phyloP scores from a whole-genome alignment of 2,113 vertebrate species.

The Corynorhinus townsendii region DNA sequence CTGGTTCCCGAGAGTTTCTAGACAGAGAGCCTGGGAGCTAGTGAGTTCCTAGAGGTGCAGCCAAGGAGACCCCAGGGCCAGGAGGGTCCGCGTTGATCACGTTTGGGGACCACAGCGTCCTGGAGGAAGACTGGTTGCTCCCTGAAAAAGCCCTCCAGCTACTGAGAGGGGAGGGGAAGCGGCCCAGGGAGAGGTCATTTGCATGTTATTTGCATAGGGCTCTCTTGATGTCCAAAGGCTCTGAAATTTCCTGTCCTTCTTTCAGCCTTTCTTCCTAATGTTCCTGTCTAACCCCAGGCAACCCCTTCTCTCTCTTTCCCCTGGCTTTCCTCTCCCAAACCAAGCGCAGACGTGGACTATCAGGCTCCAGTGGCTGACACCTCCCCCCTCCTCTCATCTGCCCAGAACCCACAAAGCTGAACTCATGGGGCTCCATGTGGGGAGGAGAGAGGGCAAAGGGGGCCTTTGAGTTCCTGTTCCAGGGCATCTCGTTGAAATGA shows the following conservation, averaged over 20 bases:
- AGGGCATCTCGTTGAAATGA: neutral
- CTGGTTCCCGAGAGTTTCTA: neutral
- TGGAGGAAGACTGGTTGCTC: neutral
- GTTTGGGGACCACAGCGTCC: neutral
- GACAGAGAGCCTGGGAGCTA: neutral
- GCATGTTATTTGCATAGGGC: conserved; percentile 55
- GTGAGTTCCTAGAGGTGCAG: neutral
- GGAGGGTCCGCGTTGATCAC: neutral
- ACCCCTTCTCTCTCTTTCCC: neutral
- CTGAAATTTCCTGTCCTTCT: conserved; percentile 57
- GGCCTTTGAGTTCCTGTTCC: neutral
- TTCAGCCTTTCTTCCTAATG: conserved; percentile 20
- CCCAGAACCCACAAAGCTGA: neutral
- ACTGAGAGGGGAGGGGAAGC: neutral
- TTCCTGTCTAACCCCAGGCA: neutral
- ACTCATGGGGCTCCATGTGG: neutral
- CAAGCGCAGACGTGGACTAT: neutral
- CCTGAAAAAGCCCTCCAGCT: conserved; percentile 32
- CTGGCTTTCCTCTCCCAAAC: neutral
- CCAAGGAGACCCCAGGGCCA: neutral
- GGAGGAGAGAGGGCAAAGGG: neutral
- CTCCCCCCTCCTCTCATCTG: neutral
- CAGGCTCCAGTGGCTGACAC: neutral
- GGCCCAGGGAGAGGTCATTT: neutral
- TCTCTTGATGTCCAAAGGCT: conserved; percentile 61